Evolutionary conservation across 1,140 invertebrate genomes (phyloP), one percentile per base, ranked within the genome.

Genomic region (Temnothorax nylanderi): DNA sequence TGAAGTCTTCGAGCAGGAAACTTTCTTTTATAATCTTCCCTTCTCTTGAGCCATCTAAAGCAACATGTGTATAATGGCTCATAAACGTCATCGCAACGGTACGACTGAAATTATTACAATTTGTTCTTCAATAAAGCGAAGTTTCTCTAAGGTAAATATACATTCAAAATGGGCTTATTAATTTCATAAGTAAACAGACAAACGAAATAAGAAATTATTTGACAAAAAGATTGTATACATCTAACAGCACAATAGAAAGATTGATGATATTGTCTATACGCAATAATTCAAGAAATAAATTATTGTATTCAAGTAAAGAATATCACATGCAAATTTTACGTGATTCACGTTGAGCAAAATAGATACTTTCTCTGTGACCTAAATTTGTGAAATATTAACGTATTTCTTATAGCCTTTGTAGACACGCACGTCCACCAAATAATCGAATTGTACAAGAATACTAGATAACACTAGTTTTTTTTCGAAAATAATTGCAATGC

Each of bases 1-100:
- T 65, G 82, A 87, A 89, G 77, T 82, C 67, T 26, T 56, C 13
- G 37, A 41, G 56, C 34, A 18, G 11, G 51, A 54, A 54, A 78
- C 86, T 85, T 89, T 89, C 86, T 89, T 89, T 92, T 89, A 90
- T 89, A 92, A 92, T 72, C 75, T 67, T 76, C 82, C 91, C 69
- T 62, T 62, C 64, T 81, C 56, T 37, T 18, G 13, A 49, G 4
- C 18, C 41, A 13, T 4, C 51, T 37, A 74, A 34, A 47, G 51
- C 16, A 44, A 34, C 32, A 54, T 10, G 16, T 16, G 13, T 49
- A 71, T 21, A 72, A 72, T 72, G 18, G 37, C 51, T 26, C 54
- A 47, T 21, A 58, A 56, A 60, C 74, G 26, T 58, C 26, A n/a
- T 60, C 41, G 41, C 47, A 82, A 58, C 21, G 44, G 26, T 47